Evolutionary conservation across 1,140 invertebrate genomes (phyloP).

Genomic region (Xylocopa sonorina): DNA sequence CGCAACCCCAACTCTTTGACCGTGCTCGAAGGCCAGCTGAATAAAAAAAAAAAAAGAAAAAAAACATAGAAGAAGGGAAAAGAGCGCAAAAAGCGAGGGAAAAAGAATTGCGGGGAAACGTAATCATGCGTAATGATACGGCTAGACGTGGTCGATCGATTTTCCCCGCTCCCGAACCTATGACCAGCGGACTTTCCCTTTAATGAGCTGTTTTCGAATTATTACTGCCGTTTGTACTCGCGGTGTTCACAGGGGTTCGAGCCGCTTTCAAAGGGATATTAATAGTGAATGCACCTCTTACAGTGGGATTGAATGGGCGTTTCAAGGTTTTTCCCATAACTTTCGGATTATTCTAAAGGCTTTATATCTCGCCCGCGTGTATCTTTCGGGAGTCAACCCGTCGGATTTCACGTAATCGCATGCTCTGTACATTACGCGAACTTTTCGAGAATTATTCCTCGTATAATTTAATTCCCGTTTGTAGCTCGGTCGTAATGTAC

Average conservation of each 20-base stretch:
- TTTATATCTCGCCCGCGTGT: background rate
- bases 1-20: background rate
- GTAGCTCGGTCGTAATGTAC: no score
- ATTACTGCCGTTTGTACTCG: slow-evolving; percentile 1
- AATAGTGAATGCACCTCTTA: background rate
- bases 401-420: background rate
- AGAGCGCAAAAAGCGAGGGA: no score
- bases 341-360: no score
- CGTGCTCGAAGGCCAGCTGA: background rate
- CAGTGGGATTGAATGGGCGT: background rate
- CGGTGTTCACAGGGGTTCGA: accelerated
- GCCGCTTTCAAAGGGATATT: background rate
- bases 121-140: slow-evolving; percentile 25
- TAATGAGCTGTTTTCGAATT: slow-evolving; percentile 13
- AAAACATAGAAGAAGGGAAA: background rate
- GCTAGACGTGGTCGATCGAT: slow-evolving; percentile 21
- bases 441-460: no score
- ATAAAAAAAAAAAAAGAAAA: background rate
- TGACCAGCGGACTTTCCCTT: background rate
- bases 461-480: no score
- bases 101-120: background rate
- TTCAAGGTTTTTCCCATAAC: background rate
- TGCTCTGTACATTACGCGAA: background rate
- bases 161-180: background rate
- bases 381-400: no score